phyloP scores from a whole-genome alignment of 2,797 vertebrate species.

The Orientallactaga sibirica region DNA sequence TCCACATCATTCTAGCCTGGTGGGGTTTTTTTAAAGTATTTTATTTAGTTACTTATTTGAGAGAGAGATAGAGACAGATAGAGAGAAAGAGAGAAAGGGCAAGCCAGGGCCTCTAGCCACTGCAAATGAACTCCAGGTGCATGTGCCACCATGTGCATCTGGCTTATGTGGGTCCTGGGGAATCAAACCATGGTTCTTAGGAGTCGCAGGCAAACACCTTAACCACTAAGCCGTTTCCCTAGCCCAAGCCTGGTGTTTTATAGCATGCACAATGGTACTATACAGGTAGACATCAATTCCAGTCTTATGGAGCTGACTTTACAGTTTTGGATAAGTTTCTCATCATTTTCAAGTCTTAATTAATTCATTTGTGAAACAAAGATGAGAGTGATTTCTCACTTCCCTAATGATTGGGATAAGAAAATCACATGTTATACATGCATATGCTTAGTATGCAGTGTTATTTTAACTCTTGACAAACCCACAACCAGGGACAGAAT shows the following conservation, averaged over 20 bases:
- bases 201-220: too few relatives aligned
- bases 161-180: too few relatives aligned
- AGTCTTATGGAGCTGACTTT: slow-evolving; percentile 37
- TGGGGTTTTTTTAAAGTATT: too few relatives aligned
- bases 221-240: too few relatives aligned
- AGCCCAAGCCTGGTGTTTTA: background rate
- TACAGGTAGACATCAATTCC: background rate
- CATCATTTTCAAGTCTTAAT: slow-evolving; percentile 13
- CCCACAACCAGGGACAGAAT: background rate
- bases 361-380: background rate
- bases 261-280: background rate
- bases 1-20: background rate
- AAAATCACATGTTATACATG: background rate
- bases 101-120: too few relatives aligned
- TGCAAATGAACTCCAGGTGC: too few relatives aligned
- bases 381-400: background rate
- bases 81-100: too few relatives aligned
- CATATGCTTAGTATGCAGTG: background rate
- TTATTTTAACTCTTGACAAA: slow-evolving; percentile 3
- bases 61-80: too few relatives aligned
- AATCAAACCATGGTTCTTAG: too few relatives aligned
- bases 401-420: background rate
- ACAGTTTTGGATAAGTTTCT: background rate
- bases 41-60: too few relatives aligned
- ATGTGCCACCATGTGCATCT: too few relatives aligned